Evolutionary conservation across 2,888 invertebrate genomes (phyloP).

Genomic region (Ecliptopera silaceata): DNA sequence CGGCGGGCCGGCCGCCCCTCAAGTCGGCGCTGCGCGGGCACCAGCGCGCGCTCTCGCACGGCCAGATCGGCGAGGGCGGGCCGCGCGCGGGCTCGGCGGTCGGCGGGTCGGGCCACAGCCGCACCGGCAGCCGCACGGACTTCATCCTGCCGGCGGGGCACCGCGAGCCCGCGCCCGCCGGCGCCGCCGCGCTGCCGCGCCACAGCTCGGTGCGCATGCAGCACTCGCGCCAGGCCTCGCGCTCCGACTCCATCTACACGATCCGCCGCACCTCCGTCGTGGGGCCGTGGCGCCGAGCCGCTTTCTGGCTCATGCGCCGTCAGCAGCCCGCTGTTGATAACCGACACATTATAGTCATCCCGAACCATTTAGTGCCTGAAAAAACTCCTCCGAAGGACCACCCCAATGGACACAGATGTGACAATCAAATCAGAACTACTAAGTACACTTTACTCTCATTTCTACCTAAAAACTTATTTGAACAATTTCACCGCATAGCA

Average conservation of each 20-base stretch:
- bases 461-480: constrained; percentile 96
- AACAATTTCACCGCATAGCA: constrained; percentile 98
- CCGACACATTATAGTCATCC: constrained; percentile 88
- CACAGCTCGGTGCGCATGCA: constrained; percentile 79
- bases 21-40: constrained; percentile 89
- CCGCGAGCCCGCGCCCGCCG: constrained; percentile 83
- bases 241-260: constrained; percentile 95
- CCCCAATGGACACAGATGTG: constrained; percentile 91
- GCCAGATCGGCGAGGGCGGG: constrained; percentile 88
- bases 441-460: constrained; percentile 97
- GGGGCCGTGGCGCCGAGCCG: constrained; percentile 87
- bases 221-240: constrained; percentile 93
- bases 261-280: constrained; percentile 89
- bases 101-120: constrained; percentile 85
- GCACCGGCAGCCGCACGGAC: constrained; percentile 93
- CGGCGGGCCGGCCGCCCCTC: constrained; percentile 86
- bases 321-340: constrained; percentile 86
- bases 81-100: constrained; percentile 38
- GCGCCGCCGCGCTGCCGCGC: constrained; percentile 61
- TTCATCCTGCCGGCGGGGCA: constrained; percentile 95
- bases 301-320: constrained; percentile 84
- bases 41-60: constrained; percentile 93
- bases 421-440: constrained; percentile 95
- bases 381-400: constrained; percentile 91
- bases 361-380: constrained; percentile 92